Evolutionary conservation across 2,797 vertebrate genomes (phyloP), one percentile per base, ranked within the genome.

Genomic region (Yasuhikotakia modesta): DNA sequence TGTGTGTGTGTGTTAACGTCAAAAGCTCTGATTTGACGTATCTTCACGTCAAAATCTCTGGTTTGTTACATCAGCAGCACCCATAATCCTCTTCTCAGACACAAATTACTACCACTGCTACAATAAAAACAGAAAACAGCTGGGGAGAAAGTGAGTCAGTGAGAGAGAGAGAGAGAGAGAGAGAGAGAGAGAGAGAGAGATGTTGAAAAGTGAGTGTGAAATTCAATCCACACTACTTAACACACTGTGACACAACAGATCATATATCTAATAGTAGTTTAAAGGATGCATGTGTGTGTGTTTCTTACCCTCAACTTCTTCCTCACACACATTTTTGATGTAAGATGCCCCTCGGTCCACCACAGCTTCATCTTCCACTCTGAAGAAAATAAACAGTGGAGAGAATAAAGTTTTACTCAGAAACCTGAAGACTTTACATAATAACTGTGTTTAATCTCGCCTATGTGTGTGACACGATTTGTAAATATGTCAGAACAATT

Each of bases 311-410:
- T 99, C 98, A 48, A 98, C 96, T 89, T 99, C 98, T 90, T 97
- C 96, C 57, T 99, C 96, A 48, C 97, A 99, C 52, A 98, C 91
- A 10, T 98, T 96, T 83, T 99, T 99, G 82, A 99, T 92, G 87
- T 96, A 99, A 67, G 96, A 95, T 6, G 97, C 96, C 78, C 98
- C 98, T 91, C 96, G 91, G 91, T 99, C 98, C 94, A 99, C 82
- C 68, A 99, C 95, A 0, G 96, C 97, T 88, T 99, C 98, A 89
- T 99, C 97, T 88, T 99, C 98, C 94, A 99, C 90, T 93, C 97
- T 99, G 80, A 90, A 93, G 87, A 92, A 92, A 91, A 92, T 93
- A 84, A 94, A 58, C 55, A 27, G 3, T 1, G 14, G 4, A 93
- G 82, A 94, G 91, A 92, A 93, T 93, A 74, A 61, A 46, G 19